Conservation (phyloP, 2,113 vertebrate species). For the Centropristis striata region DNA sequence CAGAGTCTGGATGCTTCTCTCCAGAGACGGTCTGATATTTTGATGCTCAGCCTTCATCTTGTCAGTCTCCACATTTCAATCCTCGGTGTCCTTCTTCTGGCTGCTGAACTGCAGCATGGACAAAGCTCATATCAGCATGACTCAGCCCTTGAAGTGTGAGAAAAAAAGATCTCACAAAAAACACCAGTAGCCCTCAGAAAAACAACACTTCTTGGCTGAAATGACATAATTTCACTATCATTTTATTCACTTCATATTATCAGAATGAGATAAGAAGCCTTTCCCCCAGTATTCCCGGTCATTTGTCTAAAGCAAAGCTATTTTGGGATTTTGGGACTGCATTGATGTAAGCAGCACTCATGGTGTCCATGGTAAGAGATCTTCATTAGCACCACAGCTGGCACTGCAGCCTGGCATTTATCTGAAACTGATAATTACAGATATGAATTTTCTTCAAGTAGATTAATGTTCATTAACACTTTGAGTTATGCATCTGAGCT, state of each 20-base stretch:
- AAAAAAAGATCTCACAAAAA: neutral
- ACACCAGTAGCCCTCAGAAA: neutral
- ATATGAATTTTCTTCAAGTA: constrained; percentile 20
- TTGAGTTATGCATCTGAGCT: neutral
- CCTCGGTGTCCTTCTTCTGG: constrained; percentile 87
- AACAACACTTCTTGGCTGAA: neutral
- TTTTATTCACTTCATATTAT: neutral
- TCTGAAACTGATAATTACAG: constrained; percentile 44
- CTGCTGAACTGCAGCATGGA: constrained; percentile 75
- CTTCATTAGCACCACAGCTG: constrained; percentile 60
- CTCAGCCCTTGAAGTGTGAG: neutral
- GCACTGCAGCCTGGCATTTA: constrained; percentile 26
- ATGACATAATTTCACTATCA: neutral
- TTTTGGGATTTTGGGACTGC: neutral
- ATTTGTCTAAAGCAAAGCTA: constrained; percentile 1
- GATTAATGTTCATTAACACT: constrained; percentile 33
- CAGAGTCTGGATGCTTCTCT: constrained; percentile 82
- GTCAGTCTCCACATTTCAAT: constrained; percentile 78
- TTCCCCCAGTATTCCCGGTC: neutral
- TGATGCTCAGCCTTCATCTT: constrained; percentile 82
- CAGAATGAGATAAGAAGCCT: neutral
- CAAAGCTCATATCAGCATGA: neutral
- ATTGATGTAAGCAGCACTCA: neutral
- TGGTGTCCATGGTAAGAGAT: constrained; percentile 18
- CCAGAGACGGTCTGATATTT: constrained; percentile 85